Base-by-base conservation (phyloP, 2,888 invertebrate species). In the Invenusta paracnida region DNA sequence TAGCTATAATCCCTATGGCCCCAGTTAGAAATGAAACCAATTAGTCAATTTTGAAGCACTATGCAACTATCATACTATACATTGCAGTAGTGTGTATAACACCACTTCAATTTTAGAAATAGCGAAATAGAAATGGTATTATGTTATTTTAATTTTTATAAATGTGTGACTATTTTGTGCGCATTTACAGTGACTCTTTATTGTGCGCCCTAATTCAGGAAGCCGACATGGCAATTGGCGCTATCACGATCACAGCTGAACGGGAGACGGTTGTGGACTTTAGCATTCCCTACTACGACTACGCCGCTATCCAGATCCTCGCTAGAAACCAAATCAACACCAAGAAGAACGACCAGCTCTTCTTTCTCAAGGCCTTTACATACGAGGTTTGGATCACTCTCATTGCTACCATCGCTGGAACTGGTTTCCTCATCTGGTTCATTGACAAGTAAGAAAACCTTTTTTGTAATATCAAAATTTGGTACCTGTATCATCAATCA, bases 261-360 rank as follows among this genome's bases (percentile, higher is more conserved):
- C 93, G 95, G 67, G 96, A 96, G 90, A 96, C 96, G 91, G 95
- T 95, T 0, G 94, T 96, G 0, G 96, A 96, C 90, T 96, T 95
- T 89, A 94, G 96, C 0, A 95, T 95, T 0, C 96, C 96, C 0
- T 96, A 96, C 91, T 96, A 95, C 89, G 96, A 96, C 89, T 95
- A 96, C 91, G 95, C 96, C 0, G 96, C 96, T n/a, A 95, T 96
- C 87, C 93, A 95, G 1, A 96, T 96, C 88, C 96, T 95, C 0
- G 96, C 96, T 91, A 93, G 96, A 1, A 95, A 96, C 89, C 95
- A 95, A 0, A 93, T 94, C 0, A 94, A 96, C 0, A 30, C 48
- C 23, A 85, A 84, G 2, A 85, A 85, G 30, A 84, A 84, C 23
- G 85, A 85, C 29, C 85, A 86, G 29, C 29, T 84, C 25, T 85